These are phyloP conservation scores for Epinotia ramella DNA, from an alignment of 2,888 invertebrate genomes.

Conservation along the genomic window DNA sequence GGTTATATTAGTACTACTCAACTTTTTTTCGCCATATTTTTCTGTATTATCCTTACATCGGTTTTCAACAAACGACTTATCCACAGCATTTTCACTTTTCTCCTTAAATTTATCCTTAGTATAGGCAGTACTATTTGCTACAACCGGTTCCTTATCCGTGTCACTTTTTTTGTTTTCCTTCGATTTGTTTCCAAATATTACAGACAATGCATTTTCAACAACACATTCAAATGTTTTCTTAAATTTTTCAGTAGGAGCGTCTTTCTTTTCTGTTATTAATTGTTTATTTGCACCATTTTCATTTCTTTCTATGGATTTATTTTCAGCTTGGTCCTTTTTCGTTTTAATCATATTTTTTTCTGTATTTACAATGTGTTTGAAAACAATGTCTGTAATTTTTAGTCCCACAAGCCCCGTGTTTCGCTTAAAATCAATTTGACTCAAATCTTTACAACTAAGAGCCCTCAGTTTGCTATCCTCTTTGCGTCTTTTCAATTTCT, in stretches of 20 bases:
- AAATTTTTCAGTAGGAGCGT: not conserved
- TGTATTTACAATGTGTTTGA: conserved; percentile 9
- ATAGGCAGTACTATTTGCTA: not conserved
- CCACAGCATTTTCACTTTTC: not conserved
- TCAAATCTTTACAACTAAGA: conserved; percentile 28
- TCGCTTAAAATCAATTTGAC: conserved; percentile 34
- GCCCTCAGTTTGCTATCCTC: conserved; percentile 9
- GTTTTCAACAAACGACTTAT: not conserved
- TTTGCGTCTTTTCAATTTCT: conserved; percentile 9
- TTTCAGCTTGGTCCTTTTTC: not conserved
- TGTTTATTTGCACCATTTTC: not conserved
- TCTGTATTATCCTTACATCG: not conserved
- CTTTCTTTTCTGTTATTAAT: not conserved
- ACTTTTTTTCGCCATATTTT: not conserved
- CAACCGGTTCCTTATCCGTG: not conserved
- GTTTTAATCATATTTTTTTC: not conserved
- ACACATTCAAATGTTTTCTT: not conserved
- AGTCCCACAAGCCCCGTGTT: conserved; percentile 39
- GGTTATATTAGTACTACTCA: not conserved
- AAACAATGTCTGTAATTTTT: conserved; percentile 19
- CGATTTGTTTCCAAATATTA: not conserved
- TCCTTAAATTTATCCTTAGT: not conserved
- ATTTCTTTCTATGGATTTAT: not conserved
- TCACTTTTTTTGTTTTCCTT: not conserved
- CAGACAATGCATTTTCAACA: conserved; percentile 3